Base-by-base conservation (phyloP, 2,888 invertebrate species). In the Lochmaea crataegi region DNA sequence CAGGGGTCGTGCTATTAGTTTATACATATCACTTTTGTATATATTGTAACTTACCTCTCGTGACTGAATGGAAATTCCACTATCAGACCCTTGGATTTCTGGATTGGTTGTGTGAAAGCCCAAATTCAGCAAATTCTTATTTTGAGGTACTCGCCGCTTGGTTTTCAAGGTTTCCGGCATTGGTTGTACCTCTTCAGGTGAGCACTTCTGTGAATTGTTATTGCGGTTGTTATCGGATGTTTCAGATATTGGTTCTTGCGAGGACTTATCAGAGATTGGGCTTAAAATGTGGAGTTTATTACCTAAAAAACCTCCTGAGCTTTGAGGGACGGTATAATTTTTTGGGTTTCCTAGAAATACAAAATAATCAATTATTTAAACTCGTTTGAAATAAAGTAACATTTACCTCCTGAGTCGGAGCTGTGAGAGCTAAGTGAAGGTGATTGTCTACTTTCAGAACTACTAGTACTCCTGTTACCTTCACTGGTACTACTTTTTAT, bases 221-320 rank as follows among this genome's bases (percentile, higher is more conserved):
- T 93, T 92, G 79, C 92, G 91, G 81, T 93, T 94, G 83, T 94
- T 94, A 82, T 94, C 94, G 12, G 94, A 94, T 22, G 93, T 92
- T 86, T 95, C 95, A 9, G 94, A 94, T 22, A 91, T 93, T 16
- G 94, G 94, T 83, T 96, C 96, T 86, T 94, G 95, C 1, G 95
- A 95, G 26, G 95, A 95, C 87, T 95, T 96, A 86, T 96, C 96
- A 72, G 95, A 95, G 82, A 96, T 96, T 22, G 96, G 96, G 82
- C 95, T 96, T 63, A 96, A 89, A 84, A 96, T 94, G 86, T 96
- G 95, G 79, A 95, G 88, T 85, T 95, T 95, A 85, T 89, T 90
- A 72, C 75, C 74, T 57, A 91, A 86, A 85, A 93, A 93, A 84
- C 92, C 73, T 22, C 73, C 75, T 65, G 76, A 76, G 65, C 68